phyloP scores from a whole-genome alignment of 1,140 invertebrate species.

The Megathymus violae region DNA sequence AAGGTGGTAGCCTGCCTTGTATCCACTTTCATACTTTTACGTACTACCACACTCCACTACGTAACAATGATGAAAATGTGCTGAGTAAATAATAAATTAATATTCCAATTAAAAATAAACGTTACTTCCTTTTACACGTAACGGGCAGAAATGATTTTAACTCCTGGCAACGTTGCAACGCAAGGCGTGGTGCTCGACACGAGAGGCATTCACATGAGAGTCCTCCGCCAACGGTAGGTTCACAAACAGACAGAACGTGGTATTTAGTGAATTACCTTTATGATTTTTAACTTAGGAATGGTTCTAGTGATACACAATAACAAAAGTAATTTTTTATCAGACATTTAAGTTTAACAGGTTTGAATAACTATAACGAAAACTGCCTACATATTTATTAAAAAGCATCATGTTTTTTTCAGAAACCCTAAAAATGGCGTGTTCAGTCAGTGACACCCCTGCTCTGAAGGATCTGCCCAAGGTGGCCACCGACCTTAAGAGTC shows the following conservation, averaged over 20 bases:
- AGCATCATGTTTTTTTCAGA: constrained; percentile 50
- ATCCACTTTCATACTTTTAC: no score
- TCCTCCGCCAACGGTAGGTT: constrained; percentile 7
- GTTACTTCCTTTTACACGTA: not conserved
- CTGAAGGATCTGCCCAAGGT: constrained; percentile 96
- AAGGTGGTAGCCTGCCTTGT: no score
- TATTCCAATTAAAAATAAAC: not conserved
- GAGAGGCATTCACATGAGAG: constrained; percentile 15
- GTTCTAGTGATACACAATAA: no score
- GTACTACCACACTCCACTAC: no score
- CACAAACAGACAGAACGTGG: not conserved
- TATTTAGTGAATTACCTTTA: not conserved
- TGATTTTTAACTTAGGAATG: not conserved
- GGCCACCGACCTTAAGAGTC: constrained; percentile 92
- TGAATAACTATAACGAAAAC: no score
- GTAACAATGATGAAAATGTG: no score
- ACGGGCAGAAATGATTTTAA: constrained; percentile 5
- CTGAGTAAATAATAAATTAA: not conserved
- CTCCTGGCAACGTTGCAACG: constrained; percentile 17
- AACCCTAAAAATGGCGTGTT: constrained; percentile 84
- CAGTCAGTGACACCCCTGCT: constrained; percentile 86
- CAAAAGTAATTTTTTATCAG: no score
- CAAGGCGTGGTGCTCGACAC: constrained; percentile 3
- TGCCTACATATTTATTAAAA: no score
- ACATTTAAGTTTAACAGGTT: no score